phyloP scores from a whole-genome alignment of 2,113 vertebrate genomes.

The Pollachius pollachius region DNA sequence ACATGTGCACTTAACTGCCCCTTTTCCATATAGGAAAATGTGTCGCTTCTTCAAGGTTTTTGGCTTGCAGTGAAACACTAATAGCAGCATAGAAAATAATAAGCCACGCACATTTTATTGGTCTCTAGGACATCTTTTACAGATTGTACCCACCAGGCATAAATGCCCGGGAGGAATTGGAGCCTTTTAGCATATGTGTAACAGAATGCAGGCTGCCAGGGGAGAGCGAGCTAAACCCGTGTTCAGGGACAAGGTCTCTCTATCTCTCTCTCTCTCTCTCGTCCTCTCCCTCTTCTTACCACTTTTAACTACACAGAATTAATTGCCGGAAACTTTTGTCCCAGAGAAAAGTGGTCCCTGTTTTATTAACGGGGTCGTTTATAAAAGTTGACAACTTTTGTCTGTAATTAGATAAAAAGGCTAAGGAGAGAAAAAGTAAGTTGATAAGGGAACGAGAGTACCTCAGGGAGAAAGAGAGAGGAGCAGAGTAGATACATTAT shows the following conservation, averaged over 20 bases:
- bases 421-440: slow-evolving; percentile 3
- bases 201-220: not conserved
- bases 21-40: too few relatives aligned
- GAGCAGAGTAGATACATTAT: not conserved
- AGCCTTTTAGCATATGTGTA: too few relatives aligned
- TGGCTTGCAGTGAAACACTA: too few relatives aligned
- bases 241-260: slow-evolving; percentile 10
- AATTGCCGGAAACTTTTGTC: slow-evolving; percentile 63
- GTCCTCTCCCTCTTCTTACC: too few relatives aligned
- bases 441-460: slow-evolving; percentile 28
- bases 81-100: too few relatives aligned
- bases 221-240: slow-evolving; percentile 31
- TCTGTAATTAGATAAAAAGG: slow-evolving; percentile 59
- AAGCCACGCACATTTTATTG: too few relatives aligned
- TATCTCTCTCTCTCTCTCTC: too few relatives aligned
- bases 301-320: slow-evolving; percentile 53
- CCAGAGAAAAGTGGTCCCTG: slow-evolving; percentile 48
- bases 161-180: too few relatives aligned
- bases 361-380: slow-evolving; percentile 69
- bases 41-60: too few relatives aligned
- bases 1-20: too few relatives aligned
- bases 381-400: slow-evolving; percentile 65
- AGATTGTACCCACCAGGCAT: too few relatives aligned
- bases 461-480: slow-evolving; percentile 5
- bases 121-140: too few relatives aligned